Conservation (phyloP, 1,140 invertebrate species). For the Aradophagus sp. region DNA sequence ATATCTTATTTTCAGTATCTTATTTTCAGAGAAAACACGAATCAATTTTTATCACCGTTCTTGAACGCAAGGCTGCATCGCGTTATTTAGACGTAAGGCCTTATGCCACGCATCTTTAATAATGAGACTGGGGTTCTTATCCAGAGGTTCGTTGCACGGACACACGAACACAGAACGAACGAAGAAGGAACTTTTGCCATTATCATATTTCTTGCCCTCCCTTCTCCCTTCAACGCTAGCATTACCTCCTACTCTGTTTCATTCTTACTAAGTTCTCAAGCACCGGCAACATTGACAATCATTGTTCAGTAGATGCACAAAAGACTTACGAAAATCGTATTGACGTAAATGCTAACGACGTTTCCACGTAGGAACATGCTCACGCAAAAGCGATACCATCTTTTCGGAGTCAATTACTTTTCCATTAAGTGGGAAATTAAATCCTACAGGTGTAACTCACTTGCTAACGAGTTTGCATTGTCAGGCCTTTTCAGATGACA, state of each 20-base stretch:
- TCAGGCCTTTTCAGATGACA: neutral
- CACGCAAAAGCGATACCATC: conserved; percentile 22
- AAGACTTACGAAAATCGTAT: conserved; percentile 59
- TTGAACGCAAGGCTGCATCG: conserved; percentile 7
- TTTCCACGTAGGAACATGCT: conserved; percentile 17
- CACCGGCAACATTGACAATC: conserved; percentile 51
- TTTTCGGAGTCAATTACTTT: conserved; percentile 9
- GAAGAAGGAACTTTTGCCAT: conserved; percentile 52
- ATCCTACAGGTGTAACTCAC: no score
- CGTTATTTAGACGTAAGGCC: conserved; percentile 34
- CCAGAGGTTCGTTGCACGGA: conserved; percentile 58
- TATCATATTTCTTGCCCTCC: conserved; percentile 64
- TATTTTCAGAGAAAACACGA: no score
- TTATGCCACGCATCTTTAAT: conserved; percentile 35
- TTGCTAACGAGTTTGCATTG: no score
- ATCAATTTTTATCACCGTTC: no score
- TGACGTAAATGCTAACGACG: conserved; percentile 30
- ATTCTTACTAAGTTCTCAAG: conserved; percentile 34
- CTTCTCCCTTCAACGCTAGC: conserved; percentile 28
- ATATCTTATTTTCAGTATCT: no score
- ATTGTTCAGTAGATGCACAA: conserved; percentile 61
- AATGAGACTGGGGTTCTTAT: conserved; percentile 55
- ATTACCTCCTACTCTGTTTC: conserved; percentile 12
- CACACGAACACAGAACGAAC: conserved; percentile 36
- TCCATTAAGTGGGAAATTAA: conserved; percentile 30